Evolutionary conservation across 2,797 vertebrate species (phyloP), one percentile per base, ranked within the genome.

Genomic region (Sebastiscus tertius): DNA sequence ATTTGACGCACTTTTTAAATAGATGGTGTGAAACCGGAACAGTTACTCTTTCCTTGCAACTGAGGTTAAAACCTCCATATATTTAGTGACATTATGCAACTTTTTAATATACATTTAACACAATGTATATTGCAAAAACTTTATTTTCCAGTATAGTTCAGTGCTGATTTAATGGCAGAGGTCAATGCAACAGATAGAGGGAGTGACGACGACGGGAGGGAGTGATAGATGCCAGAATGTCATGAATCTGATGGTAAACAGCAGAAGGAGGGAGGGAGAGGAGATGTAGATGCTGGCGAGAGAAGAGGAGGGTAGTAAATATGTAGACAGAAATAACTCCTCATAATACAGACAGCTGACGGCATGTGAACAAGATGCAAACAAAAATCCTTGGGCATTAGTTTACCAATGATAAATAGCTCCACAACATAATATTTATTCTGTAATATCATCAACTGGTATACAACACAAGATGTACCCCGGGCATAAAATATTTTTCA

Each of bases 311-410:
- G 79, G 31, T 12, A 59, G 54, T 73, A 78, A 81, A 86, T 55
- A 75, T 59, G 78, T 26, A 31, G 75, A 88, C 81, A 77, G 71
- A 82, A 88, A 83, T 84, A 87, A 81, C 65, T 87, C 54, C 61
- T 78, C 64, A 72, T 73, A 59, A 42, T 12, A 59, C 67, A 49
- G 36, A 75, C 31, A 76, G 46, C 54, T 82, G 67, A 77, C 63
- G 59, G 65, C 68, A 65, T 71, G 76, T 22, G 68, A 84, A 80
- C 58, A 72, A 61, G 52, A 72, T 49, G 14, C 66, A n/a, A 73
- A 62, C 31, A 81, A 6, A 49, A 63, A 75, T 42, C 26, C 54
- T 42, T 52, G 3, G 39, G 78, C 34, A 34, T 34, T 2, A 49
- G 36, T 63, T 75, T 39, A 65, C 8, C 24, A n/a, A 33, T 6